Conservation (phyloP, 1,140 invertebrate species). For the Colletes gigas region DNA sequence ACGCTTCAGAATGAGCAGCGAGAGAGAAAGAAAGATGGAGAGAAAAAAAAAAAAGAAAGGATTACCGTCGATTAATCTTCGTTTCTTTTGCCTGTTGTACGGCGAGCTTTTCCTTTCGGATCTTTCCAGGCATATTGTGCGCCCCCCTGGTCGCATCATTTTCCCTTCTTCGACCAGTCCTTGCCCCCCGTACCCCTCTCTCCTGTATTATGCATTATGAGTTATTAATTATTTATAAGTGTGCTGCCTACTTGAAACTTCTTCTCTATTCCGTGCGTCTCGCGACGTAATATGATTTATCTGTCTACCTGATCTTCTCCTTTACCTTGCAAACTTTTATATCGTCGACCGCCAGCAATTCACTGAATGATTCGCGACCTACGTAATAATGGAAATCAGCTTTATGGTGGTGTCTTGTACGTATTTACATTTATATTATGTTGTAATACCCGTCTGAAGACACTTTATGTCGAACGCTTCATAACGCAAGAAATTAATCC, state of each 20-base stretch:
- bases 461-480: neutral
- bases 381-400: neutral
- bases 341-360: constrained; percentile 13
- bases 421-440: constrained; percentile 38
- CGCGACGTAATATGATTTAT: constrained; percentile 32
- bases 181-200: neutral
- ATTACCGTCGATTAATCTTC: constrained; percentile 64
- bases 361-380: neutral
- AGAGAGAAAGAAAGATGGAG: neutral
- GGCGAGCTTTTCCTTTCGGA: constrained; percentile 46
- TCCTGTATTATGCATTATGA: constrained; percentile 52
- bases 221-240: constrained; percentile 63
- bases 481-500: too few species aligned
- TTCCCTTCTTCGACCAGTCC: neutral
- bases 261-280: neutral
- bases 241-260: constrained; percentile 13
- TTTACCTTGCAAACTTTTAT: constrained; percentile 17
- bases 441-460: neutral
- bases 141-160: constrained; percentile 24
- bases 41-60: neutral
- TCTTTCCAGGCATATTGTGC: constrained; percentile 40
- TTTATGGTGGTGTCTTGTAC: too few species aligned
- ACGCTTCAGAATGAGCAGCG: constrained; percentile 47
- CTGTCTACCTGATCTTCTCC: neutral
- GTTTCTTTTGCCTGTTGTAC: constrained; percentile 46